Conservation (phyloP, 2,797 vertebrate genomes). For the Sebastes umbrosus region DNA sequence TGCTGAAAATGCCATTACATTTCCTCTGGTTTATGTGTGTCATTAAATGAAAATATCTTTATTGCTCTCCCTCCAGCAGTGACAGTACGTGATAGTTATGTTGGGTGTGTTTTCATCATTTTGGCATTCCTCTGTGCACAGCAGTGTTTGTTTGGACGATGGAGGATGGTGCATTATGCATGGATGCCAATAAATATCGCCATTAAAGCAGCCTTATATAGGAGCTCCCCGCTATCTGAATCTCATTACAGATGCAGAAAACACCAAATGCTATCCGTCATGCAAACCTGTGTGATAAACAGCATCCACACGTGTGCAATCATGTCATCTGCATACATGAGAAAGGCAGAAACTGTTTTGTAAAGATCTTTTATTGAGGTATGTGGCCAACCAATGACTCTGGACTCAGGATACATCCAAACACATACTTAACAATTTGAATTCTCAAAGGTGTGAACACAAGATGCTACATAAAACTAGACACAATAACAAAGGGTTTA, state of each 20-base stretch:
- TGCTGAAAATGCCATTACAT: not conserved
- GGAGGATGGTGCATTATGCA: slow-evolving; percentile 31
- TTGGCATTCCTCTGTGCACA: slow-evolving; percentile 28
- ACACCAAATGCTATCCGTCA: not conserved
- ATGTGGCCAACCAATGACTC: slow-evolving; percentile 37
- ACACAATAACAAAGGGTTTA: slow-evolving; percentile 15
- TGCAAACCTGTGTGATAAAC: not conserved
- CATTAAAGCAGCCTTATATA: slow-evolving; percentile 9
- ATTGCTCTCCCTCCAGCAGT: slow-evolving; percentile 32
- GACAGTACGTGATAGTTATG: slow-evolving; percentile 43
- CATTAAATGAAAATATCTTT: slow-evolving; percentile 18
- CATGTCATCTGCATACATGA: not conserved
- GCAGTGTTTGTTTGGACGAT: not conserved
- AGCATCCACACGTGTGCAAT: not conserved
- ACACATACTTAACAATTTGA: slow-evolving; percentile 43
- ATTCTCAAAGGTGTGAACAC: slow-evolving; percentile 27
- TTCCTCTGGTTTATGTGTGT: slow-evolving; percentile 3
- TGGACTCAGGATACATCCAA: slow-evolving; percentile 47
- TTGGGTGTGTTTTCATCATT: slow-evolving; percentile 13
- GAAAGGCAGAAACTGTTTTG: slow-evolving; percentile 9
- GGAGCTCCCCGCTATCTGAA: not conserved
- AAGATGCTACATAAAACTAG: slow-evolving; percentile 39
- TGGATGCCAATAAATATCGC: not conserved
- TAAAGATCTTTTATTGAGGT: slow-evolving; percentile 74
- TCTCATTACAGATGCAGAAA: slow-evolving; percentile 9